Conservation (phyloP, 1,140 invertebrate genomes). For the Eupristina koningsbergeri region DNA sequence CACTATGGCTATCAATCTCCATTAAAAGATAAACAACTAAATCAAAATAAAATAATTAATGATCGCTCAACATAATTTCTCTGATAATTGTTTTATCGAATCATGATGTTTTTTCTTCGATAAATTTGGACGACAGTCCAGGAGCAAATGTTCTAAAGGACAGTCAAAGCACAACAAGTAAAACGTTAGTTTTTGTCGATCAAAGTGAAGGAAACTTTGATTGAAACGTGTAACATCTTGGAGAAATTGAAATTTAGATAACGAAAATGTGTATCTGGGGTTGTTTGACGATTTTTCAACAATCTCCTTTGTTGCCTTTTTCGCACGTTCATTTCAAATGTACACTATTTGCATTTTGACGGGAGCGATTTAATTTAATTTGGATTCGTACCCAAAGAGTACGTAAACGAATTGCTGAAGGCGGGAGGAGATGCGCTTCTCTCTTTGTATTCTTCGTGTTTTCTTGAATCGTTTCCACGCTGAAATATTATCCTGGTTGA, state of each 20-base stretch:
- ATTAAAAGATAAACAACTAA: neutral
- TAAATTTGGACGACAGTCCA: too few species aligned
- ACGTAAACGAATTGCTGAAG: constrained; percentile 66
- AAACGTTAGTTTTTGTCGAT: neutral
- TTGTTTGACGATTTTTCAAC: neutral
- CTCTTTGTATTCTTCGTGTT: constrained; percentile 60
- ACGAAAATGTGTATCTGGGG: too few species aligned
- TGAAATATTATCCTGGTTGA: constrained; percentile 59
- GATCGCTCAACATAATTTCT: neutral
- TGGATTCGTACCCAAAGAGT: constrained; percentile 63
- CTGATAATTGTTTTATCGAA: neutral
- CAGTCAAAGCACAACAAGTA: neutral
- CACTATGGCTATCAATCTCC: neutral
- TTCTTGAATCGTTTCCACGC: constrained; percentile 72
- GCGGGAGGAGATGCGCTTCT: constrained; percentile 62
- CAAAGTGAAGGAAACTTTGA: neutral
- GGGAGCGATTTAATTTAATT: constrained; percentile 37
- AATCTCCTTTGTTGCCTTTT: too few species aligned
- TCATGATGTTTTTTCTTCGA: neutral
- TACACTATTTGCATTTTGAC: neutral
- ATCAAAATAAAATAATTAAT: neutral
- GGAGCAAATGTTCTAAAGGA: too few species aligned
- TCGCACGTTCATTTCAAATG: too few species aligned
- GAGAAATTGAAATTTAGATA: neutral
- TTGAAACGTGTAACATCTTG: neutral